Base-by-base conservation (phyloP, 2,888 invertebrate species). In the Calameuta filiformis region DNA sequence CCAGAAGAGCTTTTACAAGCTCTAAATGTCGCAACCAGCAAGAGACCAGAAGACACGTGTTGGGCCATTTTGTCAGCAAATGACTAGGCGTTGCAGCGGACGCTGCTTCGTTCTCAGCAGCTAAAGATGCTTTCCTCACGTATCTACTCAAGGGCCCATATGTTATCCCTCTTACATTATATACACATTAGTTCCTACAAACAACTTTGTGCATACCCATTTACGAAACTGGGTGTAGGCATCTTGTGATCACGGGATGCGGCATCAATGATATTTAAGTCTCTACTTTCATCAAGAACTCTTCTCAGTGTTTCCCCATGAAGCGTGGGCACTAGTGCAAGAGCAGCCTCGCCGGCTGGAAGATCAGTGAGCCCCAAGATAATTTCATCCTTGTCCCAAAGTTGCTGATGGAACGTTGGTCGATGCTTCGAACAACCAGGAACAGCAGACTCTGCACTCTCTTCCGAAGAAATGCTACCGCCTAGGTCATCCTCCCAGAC, bases 21-120 rank as follows among this genome's bases (percentile, higher is more conserved):
- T 93, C 92, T 73, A 92, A 91, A 77, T 94, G 93, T 11, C 94
- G 94, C 56, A 94, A 89, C 94, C 95, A 95, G 77, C 94, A 93
- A 2, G 95, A 93, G 88, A 95, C 92, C 23, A 95, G 89, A 1
- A 94, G 91, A 73, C 93, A 94, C 3, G 94, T 94, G 77, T 92
- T 90, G 76, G 92, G 89, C 92, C 92, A 82, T 86, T 88, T 81
- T 73, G 89, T 85, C 74, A 94, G 86, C 12, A 93, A 89, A 73
- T 92, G 92, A 35, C 93, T 92, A 69, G 92, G 92, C 35, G 92
- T 84, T 34, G 87, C 81, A 40, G 82, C 82, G 30, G 83, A 77
- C 1, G 86, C 85, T 68, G 84, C 82, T 56, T 87, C 85, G 75
- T 89, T 88, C 79, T 89, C 89, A 34, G 84, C 85, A 12, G 82